A percentile compares a stretch with the other conserved stretches of the same genome.
Evolutionary conservation across 2,888 invertebrate species (phyloP).

Genomic region (Oxyscelio sp.): DNA sequence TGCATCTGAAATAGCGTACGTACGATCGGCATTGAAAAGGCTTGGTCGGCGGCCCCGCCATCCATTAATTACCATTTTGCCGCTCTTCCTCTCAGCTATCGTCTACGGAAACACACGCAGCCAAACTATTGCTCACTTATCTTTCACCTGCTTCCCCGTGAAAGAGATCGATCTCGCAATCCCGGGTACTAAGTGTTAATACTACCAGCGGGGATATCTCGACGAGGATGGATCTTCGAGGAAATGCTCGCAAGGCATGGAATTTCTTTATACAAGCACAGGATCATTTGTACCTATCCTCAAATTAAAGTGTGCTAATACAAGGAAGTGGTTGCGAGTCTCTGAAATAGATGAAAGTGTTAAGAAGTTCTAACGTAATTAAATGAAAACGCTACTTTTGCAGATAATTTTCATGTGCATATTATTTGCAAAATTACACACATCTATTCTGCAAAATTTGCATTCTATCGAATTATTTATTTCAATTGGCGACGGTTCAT

Average conservation of each 20-base stretch:
- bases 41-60: conserved; percentile 39
- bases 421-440: background rate
- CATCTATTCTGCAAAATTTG: no score
- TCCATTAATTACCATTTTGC: conserved; percentile 62
- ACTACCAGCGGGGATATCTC: conserved; percentile 50
- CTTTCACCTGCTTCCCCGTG: conserved; percentile 70
- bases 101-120: conserved; percentile 61
- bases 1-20: conserved; percentile 15
- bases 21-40: conserved; percentile 38
- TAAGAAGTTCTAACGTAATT: conserved; percentile 14
- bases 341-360: conserved; percentile 45
- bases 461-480: no score
- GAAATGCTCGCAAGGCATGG: conserved; percentile 54
- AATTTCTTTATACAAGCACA: conserved; percentile 48
- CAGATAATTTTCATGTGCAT: background rate
- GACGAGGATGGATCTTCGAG: conserved; percentile 66
- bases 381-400: background rate
- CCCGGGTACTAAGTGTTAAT: conserved; percentile 57
- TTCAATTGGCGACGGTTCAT: no score
- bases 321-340: conserved; percentile 52
- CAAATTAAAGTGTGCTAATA: conserved; percentile 43
- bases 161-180: conserved; percentile 72
- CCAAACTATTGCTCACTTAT: conserved; percentile 65
- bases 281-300: conserved; percentile 63
- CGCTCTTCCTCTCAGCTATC: conserved; percentile 63